A percentile compares a stretch with the other conserved stretches of the same genome.
These are phyloP conservation scores for Daktulosphaira vitifoliae DNA, from an alignment of 1,140 invertebrate genomes.

Conservation along the genomic window DNA sequence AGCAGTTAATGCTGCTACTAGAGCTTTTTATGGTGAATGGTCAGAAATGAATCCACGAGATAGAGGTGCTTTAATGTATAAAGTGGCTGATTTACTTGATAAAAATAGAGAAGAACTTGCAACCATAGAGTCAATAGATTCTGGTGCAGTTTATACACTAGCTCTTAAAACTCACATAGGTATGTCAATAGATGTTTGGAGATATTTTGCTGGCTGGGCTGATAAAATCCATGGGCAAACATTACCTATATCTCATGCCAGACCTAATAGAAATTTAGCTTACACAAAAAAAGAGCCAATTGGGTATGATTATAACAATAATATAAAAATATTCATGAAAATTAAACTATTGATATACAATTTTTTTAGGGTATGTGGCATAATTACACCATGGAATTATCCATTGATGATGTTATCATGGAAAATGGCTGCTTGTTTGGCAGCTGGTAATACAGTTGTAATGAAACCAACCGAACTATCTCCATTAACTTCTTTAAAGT, in stretches of 20 bases:
- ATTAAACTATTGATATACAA: too few relatives aligned
- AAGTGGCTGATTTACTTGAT: slow-evolving; percentile 88
- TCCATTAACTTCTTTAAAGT: slow-evolving; percentile 85
- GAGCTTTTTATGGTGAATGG: slow-evolving; percentile 84
- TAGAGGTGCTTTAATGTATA: slow-evolving; percentile 60
- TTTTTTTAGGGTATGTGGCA: slow-evolving; percentile 64
- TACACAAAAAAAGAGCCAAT: slow-evolving; percentile 85
- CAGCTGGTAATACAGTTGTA: slow-evolving; percentile 75
- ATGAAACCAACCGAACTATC: slow-evolving; percentile 65
- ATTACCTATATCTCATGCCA: slow-evolving; percentile 77
- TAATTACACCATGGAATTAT: slow-evolving; percentile 98
- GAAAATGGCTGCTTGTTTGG: slow-evolving; percentile 94
- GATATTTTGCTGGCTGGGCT: slow-evolving; percentile 88
- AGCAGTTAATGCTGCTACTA: slow-evolving; percentile 76
- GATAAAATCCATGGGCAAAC: slow-evolving; percentile 90
- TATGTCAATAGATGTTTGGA: slow-evolving; percentile 88
- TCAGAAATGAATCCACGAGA: slow-evolving; percentile 77
- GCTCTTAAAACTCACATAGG: slow-evolving; percentile 89
- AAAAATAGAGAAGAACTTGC: slow-evolving; percentile 87
- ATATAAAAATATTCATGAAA: background rate
- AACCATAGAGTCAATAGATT: slow-evolving; percentile 84
- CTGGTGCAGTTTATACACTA: slow-evolving; percentile 89
- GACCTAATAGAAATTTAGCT: slow-evolving; percentile 82
- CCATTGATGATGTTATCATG: slow-evolving; percentile 96
- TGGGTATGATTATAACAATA: slow-evolving; percentile 36